These are phyloP conservation scores for Sceloporus tristichus DNA, from an alignment of 2,113 vertebrate genomes.

Conservation along the genomic window DNA sequence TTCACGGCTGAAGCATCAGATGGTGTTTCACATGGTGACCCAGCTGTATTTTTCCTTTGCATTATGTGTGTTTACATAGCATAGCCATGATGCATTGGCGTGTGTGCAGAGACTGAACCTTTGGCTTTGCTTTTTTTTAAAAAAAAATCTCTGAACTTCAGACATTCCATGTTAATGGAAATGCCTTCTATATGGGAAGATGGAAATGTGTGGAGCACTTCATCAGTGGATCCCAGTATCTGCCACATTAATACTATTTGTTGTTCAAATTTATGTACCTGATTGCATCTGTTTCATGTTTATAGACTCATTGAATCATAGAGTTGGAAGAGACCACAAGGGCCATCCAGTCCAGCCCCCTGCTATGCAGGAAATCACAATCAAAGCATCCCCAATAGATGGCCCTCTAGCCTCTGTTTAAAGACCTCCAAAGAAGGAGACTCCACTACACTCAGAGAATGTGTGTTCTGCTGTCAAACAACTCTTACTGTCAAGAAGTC, in stretches of 20 bases:
- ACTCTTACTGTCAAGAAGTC: no score
- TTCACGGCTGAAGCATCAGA: not conserved
- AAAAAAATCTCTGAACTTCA: not conserved
- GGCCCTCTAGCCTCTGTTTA: no score
- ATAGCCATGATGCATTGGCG: no score
- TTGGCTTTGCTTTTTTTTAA: not conserved
- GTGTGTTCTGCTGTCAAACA: no score
- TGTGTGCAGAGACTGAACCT: not conserved
- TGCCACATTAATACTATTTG: not conserved
- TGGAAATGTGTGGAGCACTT: not conserved
- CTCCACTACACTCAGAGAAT: no score
- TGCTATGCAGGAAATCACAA: no score
- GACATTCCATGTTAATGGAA: not conserved
- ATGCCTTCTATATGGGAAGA: not conserved
- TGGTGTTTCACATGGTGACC: not conserved
- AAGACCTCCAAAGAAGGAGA: no score
- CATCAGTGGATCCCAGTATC: not conserved
- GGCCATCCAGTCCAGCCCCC: no score
- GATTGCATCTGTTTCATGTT: not conserved
- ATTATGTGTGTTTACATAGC: not conserved
- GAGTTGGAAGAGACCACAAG: no score
- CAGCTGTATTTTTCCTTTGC: not conserved
- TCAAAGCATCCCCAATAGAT: no score
- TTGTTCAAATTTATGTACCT: not conserved
- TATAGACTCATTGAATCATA: no score